Conservation (phyloP, 2,113 vertebrate species). For the Hemicordylus capensis region DNA sequence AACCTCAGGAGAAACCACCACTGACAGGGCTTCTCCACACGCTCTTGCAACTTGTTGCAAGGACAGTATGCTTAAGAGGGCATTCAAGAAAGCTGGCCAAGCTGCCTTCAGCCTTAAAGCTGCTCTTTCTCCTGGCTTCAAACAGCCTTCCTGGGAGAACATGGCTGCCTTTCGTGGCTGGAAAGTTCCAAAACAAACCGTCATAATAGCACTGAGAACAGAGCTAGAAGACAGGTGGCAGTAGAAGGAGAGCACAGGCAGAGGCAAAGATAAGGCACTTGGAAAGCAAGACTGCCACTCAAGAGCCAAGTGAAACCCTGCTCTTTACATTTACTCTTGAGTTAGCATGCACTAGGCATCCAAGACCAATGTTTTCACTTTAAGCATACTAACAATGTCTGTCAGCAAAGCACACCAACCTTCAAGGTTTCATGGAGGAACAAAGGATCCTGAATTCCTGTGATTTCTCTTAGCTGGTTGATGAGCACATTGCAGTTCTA, state of each 20-base stretch:
- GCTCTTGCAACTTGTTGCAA: background rate
- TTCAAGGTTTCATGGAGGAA: conserved; percentile 87
- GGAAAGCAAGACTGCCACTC: background rate
- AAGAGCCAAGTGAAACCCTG: background rate
- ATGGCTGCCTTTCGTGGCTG: background rate
- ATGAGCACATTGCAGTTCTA: conserved; percentile 86
- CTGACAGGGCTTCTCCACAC: background rate
- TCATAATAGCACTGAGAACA: background rate
- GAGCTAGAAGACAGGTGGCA: background rate
- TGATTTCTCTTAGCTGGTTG: conserved; percentile 93
- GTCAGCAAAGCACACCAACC: conserved; percentile 72
- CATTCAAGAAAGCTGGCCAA: background rate
- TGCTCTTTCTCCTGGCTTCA: background rate
- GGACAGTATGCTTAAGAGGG: background rate
- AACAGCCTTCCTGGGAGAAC: background rate
- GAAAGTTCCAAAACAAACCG: background rate
- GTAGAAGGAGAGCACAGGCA: background rate
- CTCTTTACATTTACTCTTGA: background rate
- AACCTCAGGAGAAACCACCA: background rate
- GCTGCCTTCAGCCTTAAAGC: background rate
- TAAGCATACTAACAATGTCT: fast-evolving
- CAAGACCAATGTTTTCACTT: background rate
- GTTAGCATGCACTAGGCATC: too few species aligned
- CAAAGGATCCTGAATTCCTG: conserved; percentile 88
- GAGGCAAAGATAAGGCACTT: background rate